Percentiles rank a stretch among this genome's conserved stretches.
Evolutionary conservation across 53 echinoderm and acorn worm genomes (phyloP).

Genomic region (Pentamera pediparva): DNA sequence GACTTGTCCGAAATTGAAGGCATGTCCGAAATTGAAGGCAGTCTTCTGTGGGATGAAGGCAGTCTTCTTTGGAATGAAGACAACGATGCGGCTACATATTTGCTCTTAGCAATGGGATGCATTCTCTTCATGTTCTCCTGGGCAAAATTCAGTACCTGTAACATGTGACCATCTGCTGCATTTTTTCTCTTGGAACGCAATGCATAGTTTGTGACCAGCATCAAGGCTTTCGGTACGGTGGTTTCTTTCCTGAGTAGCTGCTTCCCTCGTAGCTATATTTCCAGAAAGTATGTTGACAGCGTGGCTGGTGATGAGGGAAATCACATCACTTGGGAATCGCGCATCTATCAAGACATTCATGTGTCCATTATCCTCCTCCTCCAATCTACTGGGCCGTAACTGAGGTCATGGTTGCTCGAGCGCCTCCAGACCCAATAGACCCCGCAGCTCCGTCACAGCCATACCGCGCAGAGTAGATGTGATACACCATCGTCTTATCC

Average conservation of each 20-base stretch:
- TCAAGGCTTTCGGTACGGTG: conserved; percentile 14
- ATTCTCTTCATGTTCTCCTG: background rate
- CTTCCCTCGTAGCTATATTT: too few species aligned
- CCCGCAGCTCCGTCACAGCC: too few species aligned
- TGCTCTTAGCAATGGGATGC: conserved; percentile 24
- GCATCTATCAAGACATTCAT: too few species aligned
- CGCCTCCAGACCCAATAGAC: too few species aligned
- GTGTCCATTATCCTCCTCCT: too few species aligned
- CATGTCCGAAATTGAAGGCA: conserved; percentile 30
- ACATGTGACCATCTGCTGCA: conserved; percentile 19
- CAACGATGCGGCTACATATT: conserved; percentile 31
- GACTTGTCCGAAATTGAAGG: conserved; percentile 27
- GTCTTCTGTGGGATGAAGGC: conserved; percentile 41
- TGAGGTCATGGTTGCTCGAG: too few species aligned
- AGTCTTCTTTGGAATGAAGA: conserved; percentile 8
- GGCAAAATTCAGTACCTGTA: conserved; percentile 47
- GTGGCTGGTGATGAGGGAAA: too few species aligned
- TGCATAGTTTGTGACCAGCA: conserved; percentile 3
- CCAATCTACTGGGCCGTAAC: too few species aligned
- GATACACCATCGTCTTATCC: too few species aligned
- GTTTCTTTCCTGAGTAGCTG: conserved; percentile 25
- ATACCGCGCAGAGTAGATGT: too few species aligned
- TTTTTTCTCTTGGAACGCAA: conserved; percentile 38
- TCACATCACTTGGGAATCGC: too few species aligned
- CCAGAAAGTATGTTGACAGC: too few species aligned